Base-by-base conservation (phyloP, 1,140 invertebrate species). In the Colletes gigas region DNA sequence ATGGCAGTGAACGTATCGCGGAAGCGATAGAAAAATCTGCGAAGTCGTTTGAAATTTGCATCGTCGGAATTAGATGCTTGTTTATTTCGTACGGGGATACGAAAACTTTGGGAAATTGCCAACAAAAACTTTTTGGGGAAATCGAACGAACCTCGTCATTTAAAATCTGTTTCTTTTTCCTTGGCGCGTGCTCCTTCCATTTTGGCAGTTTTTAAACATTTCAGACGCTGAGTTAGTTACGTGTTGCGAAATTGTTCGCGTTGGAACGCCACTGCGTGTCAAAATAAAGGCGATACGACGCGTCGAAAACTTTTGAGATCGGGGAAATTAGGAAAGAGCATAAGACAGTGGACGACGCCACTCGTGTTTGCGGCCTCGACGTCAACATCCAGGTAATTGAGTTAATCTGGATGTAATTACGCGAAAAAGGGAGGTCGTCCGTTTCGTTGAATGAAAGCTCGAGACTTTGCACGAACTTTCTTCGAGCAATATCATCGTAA, bases 341-440 rank as follows among this genome's bases (percentile, higher is more conserved):
- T 72, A 17, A 68, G 81, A 76, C 72, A 66, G 21, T 62, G 66
- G 63, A 30, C 19, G 39, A 15, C 30, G 6, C 50, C 30, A 5
- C 17, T 68, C 15, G 70, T 68, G 39, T 55, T 52, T 52, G 44
- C 21, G 19, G 41, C 9, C 54, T 54, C 19, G 52, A 15, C 71
- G 65, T 63, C 66, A 62, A 65, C 83, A 62, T 6, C 54, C 71
- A 6, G 14, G 57, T 84, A 85, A 85, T 78, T 47, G 66, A 74
- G 57, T 78, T 85, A 85, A 85, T 84, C 65, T 55, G 17, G 74
- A 75, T 82, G 80, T 67, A 82, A 85, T 85, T 85, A 70, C 72
- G 14, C 15, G 52, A 30, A 15, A 10, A n/a, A 41, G 10, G 41
- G 15, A 21, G 7, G 10, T 19, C 50, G 14, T 50, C 17, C 15